Conservation (phyloP, 2,888 invertebrate species). For the Ophion ventricosus region DNA sequence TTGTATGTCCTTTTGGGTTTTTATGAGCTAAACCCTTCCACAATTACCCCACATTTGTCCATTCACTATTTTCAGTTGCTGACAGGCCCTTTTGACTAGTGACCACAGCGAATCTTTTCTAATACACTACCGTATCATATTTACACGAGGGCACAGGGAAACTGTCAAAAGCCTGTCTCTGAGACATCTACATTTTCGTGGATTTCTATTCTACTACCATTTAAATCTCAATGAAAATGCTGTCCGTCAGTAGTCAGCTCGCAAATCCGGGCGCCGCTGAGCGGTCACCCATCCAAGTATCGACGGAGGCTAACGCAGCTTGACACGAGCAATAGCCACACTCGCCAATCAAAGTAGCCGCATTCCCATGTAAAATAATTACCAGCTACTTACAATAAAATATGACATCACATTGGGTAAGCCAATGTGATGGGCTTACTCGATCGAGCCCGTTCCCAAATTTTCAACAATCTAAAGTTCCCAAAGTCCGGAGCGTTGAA, state of each 20-base stretch:
- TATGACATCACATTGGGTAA: neutral
- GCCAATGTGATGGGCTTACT: neutral
- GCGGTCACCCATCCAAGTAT: neutral
- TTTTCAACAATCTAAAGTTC: neutral
- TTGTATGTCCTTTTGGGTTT: neutral
- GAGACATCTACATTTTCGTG: neutral
- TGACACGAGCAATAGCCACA: neutral
- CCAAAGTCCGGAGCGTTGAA: neutral
- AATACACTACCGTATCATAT: neutral
- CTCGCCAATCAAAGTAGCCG: neutral
- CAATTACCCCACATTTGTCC: neutral
- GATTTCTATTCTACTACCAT: neutral
- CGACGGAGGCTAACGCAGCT: neutral
- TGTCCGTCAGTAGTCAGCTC: neutral
- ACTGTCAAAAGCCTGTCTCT: neutral
- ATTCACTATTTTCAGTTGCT: neutral
- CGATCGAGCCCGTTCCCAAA: neutral
- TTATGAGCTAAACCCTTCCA: neutral
- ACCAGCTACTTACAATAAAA: neutral
- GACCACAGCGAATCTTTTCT: neutral
- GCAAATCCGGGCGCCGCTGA: neutral
- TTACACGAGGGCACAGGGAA: neutral
- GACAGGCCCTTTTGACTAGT: neutral
- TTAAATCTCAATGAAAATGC: neutral
- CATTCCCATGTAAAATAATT: neutral